Conservation (phyloP, 2,888 invertebrate species). For the Dryocosmus kuriphilus region DNA sequence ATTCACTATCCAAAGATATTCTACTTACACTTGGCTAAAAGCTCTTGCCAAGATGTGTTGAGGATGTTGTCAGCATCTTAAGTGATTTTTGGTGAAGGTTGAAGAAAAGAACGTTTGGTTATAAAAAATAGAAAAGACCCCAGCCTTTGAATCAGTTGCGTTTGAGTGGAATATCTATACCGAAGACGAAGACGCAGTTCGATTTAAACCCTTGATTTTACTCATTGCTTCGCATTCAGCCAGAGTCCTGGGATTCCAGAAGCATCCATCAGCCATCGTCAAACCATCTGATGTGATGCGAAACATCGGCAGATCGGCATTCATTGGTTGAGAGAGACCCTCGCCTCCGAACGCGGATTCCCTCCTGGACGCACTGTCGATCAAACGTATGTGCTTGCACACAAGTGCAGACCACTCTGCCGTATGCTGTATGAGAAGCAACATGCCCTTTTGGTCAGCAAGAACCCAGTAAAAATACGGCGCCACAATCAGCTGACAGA, state of each 20-base stretch:
- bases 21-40: neutral
- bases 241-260: conserved; percentile 63
- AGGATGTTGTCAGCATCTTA: neutral
- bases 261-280: conserved; percentile 78
- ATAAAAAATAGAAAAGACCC: neutral
- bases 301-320: conserved; percentile 76
- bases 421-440: conserved; percentile 44
- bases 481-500: conserved; percentile 70
- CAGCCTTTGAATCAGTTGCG: conserved; percentile 62
- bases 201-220: conserved; percentile 76
- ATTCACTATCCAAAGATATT: too few species aligned
- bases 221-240: conserved; percentile 70
- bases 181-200: conserved; percentile 59
- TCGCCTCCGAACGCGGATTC: conserved; percentile 45
- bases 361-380: conserved; percentile 41
- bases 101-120: too few species aligned
- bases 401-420: conserved; percentile 48
- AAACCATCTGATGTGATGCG: conserved; percentile 70
- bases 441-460: conserved; percentile 58
- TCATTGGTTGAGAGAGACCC: conserved; percentile 66
- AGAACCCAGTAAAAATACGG: conserved; percentile 67
- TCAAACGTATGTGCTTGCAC: conserved; percentile 39
- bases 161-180: conserved; percentile 47
- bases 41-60: neutral
- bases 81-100: neutral